Percentiles rank a stretch among this genome's conserved stretches.
Evolutionary conservation across 2,113 vertebrate genomes (phyloP).

Genomic region (Ondatra zibethicus): DNA sequence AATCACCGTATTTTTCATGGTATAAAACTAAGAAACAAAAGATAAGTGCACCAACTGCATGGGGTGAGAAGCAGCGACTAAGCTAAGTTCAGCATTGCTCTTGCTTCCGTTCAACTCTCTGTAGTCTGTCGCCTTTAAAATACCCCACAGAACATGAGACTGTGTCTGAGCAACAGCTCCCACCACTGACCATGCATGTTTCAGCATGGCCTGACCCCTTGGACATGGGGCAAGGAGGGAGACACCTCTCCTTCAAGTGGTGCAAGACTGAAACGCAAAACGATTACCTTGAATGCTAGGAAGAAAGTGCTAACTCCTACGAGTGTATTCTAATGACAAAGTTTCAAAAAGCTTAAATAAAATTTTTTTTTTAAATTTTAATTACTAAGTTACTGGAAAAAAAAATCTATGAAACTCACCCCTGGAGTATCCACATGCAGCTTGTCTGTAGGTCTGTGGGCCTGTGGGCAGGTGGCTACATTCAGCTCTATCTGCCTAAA

Average conservation of each 20-base stretch:
- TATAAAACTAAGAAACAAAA: constrained; percentile 20
- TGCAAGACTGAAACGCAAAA: background rate
- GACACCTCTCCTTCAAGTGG: background rate
- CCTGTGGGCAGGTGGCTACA: background rate
- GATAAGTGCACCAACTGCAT: background rate
- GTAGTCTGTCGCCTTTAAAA: no score
- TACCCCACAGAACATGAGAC: accelerated
- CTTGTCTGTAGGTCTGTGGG: background rate
- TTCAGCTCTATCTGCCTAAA: background rate
- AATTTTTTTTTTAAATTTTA: no score
- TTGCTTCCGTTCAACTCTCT: background rate
- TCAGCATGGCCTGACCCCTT: background rate
- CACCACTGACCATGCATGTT: accelerated
- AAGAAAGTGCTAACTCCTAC: background rate
- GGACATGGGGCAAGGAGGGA: background rate
- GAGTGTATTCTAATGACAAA: background rate
- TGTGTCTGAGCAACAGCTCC: background rate
- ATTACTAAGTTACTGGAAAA: background rate
- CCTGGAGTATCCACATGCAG: background rate
- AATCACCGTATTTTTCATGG: background rate
- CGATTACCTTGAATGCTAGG: background rate
- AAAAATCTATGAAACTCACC: background rate
- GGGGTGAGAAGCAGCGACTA: background rate
- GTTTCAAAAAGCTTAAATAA: background rate
- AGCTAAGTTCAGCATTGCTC: background rate